Evolutionary conservation across 2,113 vertebrate genomes (phyloP).

Genomic region (Thamnaconus septentrionalis): DNA sequence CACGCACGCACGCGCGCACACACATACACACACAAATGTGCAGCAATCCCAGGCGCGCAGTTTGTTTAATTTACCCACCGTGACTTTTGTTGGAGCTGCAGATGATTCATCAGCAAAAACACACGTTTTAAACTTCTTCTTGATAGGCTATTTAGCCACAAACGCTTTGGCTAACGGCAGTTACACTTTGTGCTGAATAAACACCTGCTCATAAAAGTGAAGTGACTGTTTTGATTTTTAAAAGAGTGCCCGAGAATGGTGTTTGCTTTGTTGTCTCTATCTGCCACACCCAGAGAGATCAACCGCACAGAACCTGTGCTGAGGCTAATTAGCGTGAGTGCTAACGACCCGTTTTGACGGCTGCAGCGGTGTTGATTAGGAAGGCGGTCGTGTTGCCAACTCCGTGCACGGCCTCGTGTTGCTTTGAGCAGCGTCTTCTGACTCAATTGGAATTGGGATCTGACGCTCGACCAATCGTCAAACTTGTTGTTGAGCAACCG

Average conservation of each 20-base stretch:
- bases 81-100: too few species aligned
- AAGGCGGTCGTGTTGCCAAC: constrained; percentile 31
- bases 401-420: too few species aligned
- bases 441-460: too few species aligned
- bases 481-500: constrained; percentile 38
- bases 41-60: not conserved
- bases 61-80: not conserved
- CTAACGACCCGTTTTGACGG: constrained; percentile 32
- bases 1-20: not conserved
- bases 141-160: too few species aligned
- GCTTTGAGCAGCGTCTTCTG: too few species aligned
- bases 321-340: constrained; percentile 37
- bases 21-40: not conserved
- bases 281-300: constrained; percentile 13
- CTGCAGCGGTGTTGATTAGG: constrained; percentile 43
- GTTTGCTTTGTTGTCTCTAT: not conserved
- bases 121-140: too few species aligned
- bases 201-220: too few species aligned
- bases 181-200: too few species aligned
- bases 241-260: too few species aligned
- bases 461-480: constrained; percentile 21
- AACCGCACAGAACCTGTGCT: constrained; percentile 41
- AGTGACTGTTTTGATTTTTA: too few species aligned
- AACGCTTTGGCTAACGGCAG: too few species aligned
- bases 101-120: too few species aligned